Percentiles rank a stretch among this genome's conserved stretches.
Conservation (phyloP, 2,888 invertebrate genomes). For the Tetragonisca angustula region DNA sequence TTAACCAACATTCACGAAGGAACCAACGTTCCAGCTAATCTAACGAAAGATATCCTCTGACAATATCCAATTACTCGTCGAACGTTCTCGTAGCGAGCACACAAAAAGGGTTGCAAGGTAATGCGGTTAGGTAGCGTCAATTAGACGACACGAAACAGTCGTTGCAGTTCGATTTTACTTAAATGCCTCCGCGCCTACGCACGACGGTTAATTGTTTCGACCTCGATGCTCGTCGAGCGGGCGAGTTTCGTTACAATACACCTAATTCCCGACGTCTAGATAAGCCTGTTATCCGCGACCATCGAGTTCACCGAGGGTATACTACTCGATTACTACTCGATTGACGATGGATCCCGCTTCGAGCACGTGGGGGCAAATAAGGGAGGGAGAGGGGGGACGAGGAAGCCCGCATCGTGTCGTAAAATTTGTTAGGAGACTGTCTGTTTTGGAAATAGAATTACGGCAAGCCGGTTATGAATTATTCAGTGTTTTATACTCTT, state of each 20-base stretch:
- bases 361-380: constrained; percentile 54
- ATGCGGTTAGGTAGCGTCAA: neutral
- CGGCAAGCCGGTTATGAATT: constrained; percentile 72
- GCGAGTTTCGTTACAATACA: constrained; percentile 73
- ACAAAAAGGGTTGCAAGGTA: constrained; percentile 5
- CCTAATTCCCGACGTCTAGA: constrained; percentile 75
- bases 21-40: neutral
- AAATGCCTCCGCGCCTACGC: constrained; percentile 15
- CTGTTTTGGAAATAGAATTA: constrained; percentile 80
- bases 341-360: constrained; percentile 66
- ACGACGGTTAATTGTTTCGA: constrained; percentile 72
- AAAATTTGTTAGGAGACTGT: constrained; percentile 38
- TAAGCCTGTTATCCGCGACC: constrained; percentile 78
- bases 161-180: constrained; percentile 40
- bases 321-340: constrained; percentile 77
- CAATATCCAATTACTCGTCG: constrained; percentile 9
- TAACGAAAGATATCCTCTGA: neutral
- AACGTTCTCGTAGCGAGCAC: neutral
- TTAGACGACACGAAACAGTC: constrained; percentile 18
- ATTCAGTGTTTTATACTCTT: constrained; percentile 60
- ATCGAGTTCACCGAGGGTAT: constrained; percentile 70
- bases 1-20: neutral
- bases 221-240: constrained; percentile 67
- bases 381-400: constrained; percentile 46
- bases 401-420: constrained; percentile 64